These are phyloP conservation scores for Boloria euphrosyne DNA, from an alignment of 2,888 invertebrate species.

Conservation along the genomic window DNA sequence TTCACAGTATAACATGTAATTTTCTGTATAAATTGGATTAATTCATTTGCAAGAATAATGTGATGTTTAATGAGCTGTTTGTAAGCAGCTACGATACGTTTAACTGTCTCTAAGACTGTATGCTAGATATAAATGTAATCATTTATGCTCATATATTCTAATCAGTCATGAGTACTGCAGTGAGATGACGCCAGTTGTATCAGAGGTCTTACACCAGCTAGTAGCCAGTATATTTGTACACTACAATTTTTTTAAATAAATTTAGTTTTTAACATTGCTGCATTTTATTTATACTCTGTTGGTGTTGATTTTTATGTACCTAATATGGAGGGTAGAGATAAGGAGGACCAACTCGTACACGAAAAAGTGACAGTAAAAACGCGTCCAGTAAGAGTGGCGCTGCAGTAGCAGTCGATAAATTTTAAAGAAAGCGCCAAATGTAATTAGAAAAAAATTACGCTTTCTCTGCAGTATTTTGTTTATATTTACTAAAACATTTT, in stretches of 20 bases:
- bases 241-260: conserved; percentile 71
- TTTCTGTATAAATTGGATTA: neutral
- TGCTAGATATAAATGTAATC: conserved; percentile 47
- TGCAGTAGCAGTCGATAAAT: no score
- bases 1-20: no score
- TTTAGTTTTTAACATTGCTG: conserved; percentile 39
- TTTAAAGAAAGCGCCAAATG: no score
- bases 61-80: conserved; percentile 51
- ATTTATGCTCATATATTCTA: conserved; percentile 40
- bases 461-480: no score
- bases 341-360: no score
- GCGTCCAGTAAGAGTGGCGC: no score
- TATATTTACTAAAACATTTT: no score
- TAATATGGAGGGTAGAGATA: no score
- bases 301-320: no score
- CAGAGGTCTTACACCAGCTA: conserved; percentile 60
- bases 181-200: conserved; percentile 11
- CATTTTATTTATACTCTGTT: conserved; percentile 25
- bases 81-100: conserved; percentile 42
- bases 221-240: conserved; percentile 70
- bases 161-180: neutral
- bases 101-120: conserved; percentile 62
- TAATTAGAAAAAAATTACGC: no score
- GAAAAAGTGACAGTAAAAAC: no score
- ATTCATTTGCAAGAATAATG: conserved; percentile 45